Percentiles rank a stretch among this genome's conserved stretches.
Conservation (phyloP, 2,113 vertebrate genomes). For the Heterocephalus glaber region DNA sequence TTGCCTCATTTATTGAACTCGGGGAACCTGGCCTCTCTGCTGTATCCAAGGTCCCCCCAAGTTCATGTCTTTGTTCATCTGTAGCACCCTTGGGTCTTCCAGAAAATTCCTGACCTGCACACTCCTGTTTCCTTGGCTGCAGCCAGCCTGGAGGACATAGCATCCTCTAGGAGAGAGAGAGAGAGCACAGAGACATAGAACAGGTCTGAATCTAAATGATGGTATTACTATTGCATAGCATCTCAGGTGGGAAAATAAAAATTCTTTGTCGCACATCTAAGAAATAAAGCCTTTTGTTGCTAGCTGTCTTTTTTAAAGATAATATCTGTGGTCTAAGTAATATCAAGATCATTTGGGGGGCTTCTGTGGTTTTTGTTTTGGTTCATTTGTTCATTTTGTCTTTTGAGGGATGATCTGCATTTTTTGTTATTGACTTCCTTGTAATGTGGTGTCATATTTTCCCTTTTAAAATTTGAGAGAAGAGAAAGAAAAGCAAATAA, state of each 20-base stretch:
- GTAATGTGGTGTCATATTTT: background rate
- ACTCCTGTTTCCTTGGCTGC: background rate
- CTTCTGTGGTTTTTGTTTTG: background rate
- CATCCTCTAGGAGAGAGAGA: background rate
- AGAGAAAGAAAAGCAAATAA: background rate
- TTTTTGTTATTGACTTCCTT: background rate
- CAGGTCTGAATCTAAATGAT: background rate
- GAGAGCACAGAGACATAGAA: background rate
- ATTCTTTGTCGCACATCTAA: background rate
- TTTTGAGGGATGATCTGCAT: background rate
- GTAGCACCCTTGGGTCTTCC: rapidly evolving
- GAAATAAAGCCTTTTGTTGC: background rate
- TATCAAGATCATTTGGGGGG: background rate
- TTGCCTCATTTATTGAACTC: background rate
- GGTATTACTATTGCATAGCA: background rate
- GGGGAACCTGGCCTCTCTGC: background rate
- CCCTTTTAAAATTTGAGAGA: background rate
- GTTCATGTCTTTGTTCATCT: background rate
- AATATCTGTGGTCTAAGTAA: background rate
- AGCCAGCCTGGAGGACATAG: background rate
- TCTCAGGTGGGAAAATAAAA: background rate
- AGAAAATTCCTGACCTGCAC: background rate
- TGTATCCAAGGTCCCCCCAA: too few species aligned
- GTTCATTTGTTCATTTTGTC: background rate
- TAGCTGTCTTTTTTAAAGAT: background rate